Evolutionary conservation across 2,888 invertebrate species (phyloP), one percentile per base, ranked within the genome.

Genomic region (Synanthedon andrenaeformis): DNA sequence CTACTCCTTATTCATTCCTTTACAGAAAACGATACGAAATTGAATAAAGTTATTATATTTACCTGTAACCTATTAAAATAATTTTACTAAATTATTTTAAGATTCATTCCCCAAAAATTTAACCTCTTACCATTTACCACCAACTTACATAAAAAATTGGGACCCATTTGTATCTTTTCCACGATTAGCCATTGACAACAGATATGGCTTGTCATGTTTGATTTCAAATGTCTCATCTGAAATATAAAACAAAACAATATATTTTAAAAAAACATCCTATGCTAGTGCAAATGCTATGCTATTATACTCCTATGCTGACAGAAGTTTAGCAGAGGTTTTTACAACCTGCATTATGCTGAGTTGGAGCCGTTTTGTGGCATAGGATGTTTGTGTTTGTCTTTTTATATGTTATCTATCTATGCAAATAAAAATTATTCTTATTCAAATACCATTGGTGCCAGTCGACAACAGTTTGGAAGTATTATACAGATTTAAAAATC

Each of bases 151-250:
- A 85, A 98, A 98, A 88, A 99, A 99, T 78, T 99, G 99, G 3
- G 98, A 98, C 56, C 99, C 98, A 82, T 99, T 99, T 48, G 99
- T 98, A 74, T 98, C 94, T 80, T 95, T 96, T 61, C 99, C 98
- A 69, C 97, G 90, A 87, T 99, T 99, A 13, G 99, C 99, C 99
- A 99, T 99, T 48, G 98, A 98, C 55, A 99, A 89, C 61, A 99
- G 88, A 77, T 93, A 97, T 13, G 97, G 95, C 63, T 91, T 91
- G 67, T 96, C 96, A 89, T 98, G 98, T 76, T 94, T 94, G 54
- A 95, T 70, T 23, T 91, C 91, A 82, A 99, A 97, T 69, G 93
- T 93, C 88, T 99, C 99, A 92, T 99, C 99, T 96, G 82, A 57
- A 91, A 90, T 8, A 45, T 58, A 54, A 59, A 63, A 54, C 13